A percentile compares a stretch with the other conserved stretches of the same genome.
These are phyloP conservation scores for Cephus spinipes DNA, from an alignment of 2,888 invertebrate genomes.

Conservation along the genomic window DNA sequence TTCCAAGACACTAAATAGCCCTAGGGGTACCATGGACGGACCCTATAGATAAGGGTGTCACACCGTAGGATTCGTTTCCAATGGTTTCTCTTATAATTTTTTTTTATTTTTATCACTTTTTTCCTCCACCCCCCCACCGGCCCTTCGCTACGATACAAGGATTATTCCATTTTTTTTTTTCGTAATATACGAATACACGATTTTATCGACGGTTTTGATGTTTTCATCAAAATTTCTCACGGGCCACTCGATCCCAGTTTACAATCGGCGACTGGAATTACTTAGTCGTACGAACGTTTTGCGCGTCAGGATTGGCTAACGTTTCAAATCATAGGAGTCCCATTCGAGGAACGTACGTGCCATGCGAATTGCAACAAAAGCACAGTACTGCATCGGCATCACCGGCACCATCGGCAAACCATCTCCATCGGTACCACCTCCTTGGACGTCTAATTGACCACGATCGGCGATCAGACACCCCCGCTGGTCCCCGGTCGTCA, in stretches of 20 bases:
- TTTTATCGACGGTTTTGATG: not conserved
- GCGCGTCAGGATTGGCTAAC: slow-evolving; percentile 43
- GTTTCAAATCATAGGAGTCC: slow-evolving; percentile 54
- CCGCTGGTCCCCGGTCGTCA: slow-evolving; percentile 26
- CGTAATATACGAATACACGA: too few species aligned
- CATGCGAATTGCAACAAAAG: not conserved
- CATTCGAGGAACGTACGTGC: slow-evolving; percentile 57
- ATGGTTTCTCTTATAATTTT: slow-evolving; percentile 12
- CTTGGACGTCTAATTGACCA: slow-evolving; percentile 58
- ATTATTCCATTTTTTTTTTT: not conserved
- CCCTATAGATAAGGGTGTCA: slow-evolving; percentile 27
- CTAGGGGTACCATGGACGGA: slow-evolving; percentile 28
- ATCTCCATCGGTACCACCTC: slow-evolving; percentile 31
- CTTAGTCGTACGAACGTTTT: not conserved
- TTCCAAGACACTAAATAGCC: slow-evolving; percentile 26
- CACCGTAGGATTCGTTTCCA: slow-evolving; percentile 21
- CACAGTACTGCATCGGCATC: not conserved
- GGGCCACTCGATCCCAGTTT: not conserved
- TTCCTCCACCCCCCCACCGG: not conserved
- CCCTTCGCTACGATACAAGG: not conserved
- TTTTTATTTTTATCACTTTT: slow-evolving; percentile 5
- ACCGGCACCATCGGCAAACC: slow-evolving; percentile 4
- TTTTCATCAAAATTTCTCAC: not conserved
- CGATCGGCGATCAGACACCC: slow-evolving; percentile 57
- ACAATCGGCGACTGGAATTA: not conserved